Percentiles rank a stretch among this genome's conserved stretches.
phyloP scores from a whole-genome alignment of 2,888 invertebrate species.

The Ochropacha duplaris region DNA sequence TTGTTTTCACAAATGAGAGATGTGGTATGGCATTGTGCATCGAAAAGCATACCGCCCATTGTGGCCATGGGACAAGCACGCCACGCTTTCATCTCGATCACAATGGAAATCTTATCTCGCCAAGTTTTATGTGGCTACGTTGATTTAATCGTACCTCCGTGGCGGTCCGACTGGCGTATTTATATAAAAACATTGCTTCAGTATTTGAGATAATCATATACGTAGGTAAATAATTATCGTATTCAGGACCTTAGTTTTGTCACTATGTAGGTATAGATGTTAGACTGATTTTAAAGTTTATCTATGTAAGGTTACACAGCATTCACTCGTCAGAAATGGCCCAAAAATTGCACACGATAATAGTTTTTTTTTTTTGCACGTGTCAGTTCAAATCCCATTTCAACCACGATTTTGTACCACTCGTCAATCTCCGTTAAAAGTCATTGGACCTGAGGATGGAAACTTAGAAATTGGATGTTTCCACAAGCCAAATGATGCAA shows the following conservation, averaged over 20 bases:
- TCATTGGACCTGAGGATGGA: background rate
- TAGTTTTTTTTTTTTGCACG: background rate
- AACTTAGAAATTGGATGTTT: conserved; percentile 1
- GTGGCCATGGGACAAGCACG: conserved; percentile 42
- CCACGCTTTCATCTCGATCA: conserved; percentile 56
- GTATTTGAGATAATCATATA: background rate
- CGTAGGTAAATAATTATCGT: background rate
- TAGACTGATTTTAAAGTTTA: too few species aligned
- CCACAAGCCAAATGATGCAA: background rate
- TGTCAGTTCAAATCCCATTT: background rate
- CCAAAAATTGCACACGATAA: too few species aligned
- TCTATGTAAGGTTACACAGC: too few species aligned
- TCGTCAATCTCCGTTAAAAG: background rate
- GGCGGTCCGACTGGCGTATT: background rate
- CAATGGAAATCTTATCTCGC: conserved; percentile 71
- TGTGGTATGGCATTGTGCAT: conserved; percentile 70
- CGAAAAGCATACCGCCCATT: conserved; percentile 51
- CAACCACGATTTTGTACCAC: background rate
- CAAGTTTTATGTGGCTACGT: conserved; percentile 42
- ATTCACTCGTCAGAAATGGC: too few species aligned
- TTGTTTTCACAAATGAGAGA: conserved; percentile 71
- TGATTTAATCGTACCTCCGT: background rate
- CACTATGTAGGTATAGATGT: too few species aligned
- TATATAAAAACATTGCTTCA: background rate
- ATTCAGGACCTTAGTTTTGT: too few species aligned